Evolutionary conservation across 2,888 invertebrate genomes (phyloP).

Genomic region (Harmothoe impar): DNA sequence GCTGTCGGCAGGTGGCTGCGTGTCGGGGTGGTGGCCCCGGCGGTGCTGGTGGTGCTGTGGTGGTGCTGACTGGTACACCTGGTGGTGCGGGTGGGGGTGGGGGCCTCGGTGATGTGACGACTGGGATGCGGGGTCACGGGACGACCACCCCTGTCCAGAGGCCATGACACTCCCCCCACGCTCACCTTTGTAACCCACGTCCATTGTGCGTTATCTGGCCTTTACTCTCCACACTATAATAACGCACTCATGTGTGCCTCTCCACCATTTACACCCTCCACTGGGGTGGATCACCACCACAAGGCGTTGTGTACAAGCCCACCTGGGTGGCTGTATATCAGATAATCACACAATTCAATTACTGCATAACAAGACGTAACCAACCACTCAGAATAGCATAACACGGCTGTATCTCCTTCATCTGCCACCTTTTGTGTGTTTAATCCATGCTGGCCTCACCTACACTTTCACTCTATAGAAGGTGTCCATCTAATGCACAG

Average conservation of each 20-base stretch:
- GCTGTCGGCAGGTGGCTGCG: background rate
- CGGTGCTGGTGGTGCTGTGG: background rate
- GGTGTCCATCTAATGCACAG: background rate
- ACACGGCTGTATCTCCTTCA: background rate
- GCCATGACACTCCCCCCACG: background rate
- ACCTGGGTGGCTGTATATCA: background rate
- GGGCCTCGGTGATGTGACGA: background rate
- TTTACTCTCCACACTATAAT: background rate
- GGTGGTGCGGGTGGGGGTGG: constrained; percentile 21
- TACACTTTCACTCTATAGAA: background rate
- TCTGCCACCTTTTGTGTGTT: background rate
- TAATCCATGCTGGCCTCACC: background rate
- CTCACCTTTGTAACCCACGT: background rate
- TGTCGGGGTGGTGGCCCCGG: background rate
- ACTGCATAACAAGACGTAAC: background rate
- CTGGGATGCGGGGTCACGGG: background rate
- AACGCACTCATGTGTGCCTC: background rate
- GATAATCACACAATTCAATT: background rate
- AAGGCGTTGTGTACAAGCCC: background rate
- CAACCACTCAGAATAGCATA: background rate
- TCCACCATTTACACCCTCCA: background rate
- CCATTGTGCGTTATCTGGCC: background rate
- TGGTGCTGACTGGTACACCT: background rate
- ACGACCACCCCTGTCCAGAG: background rate
- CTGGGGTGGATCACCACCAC: background rate